Evolutionary conservation across 1,140 invertebrate species (phyloP), one percentile per base, ranked within the genome.

Genomic region (Centruroides vittatus): DNA sequence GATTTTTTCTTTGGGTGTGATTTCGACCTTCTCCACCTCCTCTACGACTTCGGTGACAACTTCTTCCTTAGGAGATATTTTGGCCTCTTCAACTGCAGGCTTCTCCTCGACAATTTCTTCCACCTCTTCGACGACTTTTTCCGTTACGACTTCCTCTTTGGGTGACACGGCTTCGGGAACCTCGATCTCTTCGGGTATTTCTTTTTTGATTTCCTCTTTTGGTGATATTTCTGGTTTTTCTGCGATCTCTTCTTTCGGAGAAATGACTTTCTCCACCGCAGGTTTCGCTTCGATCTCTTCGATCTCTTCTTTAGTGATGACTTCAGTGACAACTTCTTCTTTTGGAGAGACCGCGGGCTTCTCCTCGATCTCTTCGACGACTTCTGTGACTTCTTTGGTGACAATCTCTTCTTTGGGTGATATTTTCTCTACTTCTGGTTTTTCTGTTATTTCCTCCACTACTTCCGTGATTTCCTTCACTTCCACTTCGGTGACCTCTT

Each of bases 281-380:
- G 69, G 66, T 53, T 52, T 13, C 57, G 62, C 35, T 65, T 76
- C 77, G 54, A 79, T 74, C n/a, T n/a, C n/a, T 61, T 79, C 75
- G 54, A 80, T 76, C 58, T 80, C 75, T 13, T 74, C 73, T 49
- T 74, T 71, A 56, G 78, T 74, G 55, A 78, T 76, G 48, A 64
- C 66, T 41, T 68, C 67, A 36, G 64, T 64, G 68, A 47, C 62
- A 62, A 23, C 66, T 64, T 11, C 23, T 23, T 23, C 11, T 50
- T 41, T 69, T n/a, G n/a, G n/a, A n/a, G n/a, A n/a, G 11, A 11
- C 49, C 23, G 11, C 23, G 23, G 49, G 23, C 49, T 11, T 11
- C 11, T 11, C 23, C 23, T 50, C 49, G 23, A 35, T 35, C 7
- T 53, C 35, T 53, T 56, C 4, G 11, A 34, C 35, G 5, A 53